phyloP scores from a whole-genome alignment of 2,888 invertebrate species.

The Microdon myrmicae region DNA sequence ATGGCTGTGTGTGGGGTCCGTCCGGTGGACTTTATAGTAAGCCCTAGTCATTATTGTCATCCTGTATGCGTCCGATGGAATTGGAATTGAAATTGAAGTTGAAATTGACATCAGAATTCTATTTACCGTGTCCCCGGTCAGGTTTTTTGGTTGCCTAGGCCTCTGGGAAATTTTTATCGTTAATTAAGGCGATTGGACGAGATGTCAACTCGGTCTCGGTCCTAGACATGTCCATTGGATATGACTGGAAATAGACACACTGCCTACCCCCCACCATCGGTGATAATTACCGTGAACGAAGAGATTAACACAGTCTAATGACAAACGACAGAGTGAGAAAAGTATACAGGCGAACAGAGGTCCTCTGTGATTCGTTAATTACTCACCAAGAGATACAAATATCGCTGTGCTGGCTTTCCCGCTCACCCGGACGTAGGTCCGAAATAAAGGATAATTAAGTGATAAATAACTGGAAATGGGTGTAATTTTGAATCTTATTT shows the following conservation, averaged over 20 bases:
- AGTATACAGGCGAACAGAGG: constrained; percentile 5
- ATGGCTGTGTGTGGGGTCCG: constrained; percentile 46
- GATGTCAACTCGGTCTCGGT: constrained; percentile 20
- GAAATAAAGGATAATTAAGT: constrained; percentile 51
- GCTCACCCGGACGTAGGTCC: constrained; percentile 1
- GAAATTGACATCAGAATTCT: too few species aligned
- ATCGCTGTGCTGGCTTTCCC: constrained; percentile 4
- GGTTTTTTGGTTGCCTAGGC: constrained; percentile 12
- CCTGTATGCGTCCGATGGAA: constrained; percentile 5
- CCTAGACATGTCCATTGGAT: constrained; percentile 17
- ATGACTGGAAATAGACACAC: constrained; percentile 1
- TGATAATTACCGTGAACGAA: constrained; percentile 52
- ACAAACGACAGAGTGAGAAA: constrained; percentile 19
- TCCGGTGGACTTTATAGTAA: neutral
- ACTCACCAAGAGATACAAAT: constrained; percentile 34
- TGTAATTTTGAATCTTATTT: constrained; percentile 52
- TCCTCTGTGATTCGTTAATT: constrained; percentile 37
- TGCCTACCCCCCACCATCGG: constrained; percentile 34
- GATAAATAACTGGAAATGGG: constrained; percentile 51
- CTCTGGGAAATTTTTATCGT: constrained; percentile 45
- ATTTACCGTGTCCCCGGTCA: constrained; percentile 10
- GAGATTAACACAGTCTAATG: constrained; percentile 48
- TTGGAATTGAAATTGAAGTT: constrained; percentile 17
- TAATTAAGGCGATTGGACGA: constrained; percentile 47
- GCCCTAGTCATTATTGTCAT: constrained; percentile 11